phyloP scores from a whole-genome alignment of 2,797 vertebrate species.

The Helarctos malayanus region DNA sequence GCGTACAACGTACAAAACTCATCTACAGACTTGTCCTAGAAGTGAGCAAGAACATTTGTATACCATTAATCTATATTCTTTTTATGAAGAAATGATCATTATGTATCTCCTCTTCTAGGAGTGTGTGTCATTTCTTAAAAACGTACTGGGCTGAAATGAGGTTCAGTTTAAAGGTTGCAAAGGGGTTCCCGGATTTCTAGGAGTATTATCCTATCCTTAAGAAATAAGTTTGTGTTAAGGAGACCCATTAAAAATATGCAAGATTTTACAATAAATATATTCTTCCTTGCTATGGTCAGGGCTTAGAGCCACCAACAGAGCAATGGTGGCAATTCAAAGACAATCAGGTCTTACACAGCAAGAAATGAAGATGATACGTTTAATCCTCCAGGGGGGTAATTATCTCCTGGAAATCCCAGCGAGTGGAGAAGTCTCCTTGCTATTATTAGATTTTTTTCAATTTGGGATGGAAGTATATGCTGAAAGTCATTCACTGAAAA shows the following conservation, averaged over 20 bases:
- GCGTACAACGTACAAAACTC: not conserved
- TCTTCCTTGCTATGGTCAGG: not conserved
- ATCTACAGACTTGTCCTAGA: not conserved
- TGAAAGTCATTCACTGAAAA: conserved; percentile 80
- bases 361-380: conserved; percentile 60
- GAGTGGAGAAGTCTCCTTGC: conserved; percentile 47
- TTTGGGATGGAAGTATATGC: conserved; percentile 69
- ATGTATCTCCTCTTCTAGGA: not conserved
- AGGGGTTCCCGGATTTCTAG: not conserved
- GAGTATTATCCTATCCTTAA: not conserved
- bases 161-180: conserved; percentile 34
- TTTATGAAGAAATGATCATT: not conserved
- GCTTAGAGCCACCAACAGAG: conserved; percentile 10
- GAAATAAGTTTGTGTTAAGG: conserved; percentile 28
- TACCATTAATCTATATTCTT: not conserved
- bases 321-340: conserved; percentile 54
- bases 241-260: not conserved
- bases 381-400: conserved; percentile 67
- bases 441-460: conserved; percentile 79
- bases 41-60: not conserved
- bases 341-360: conserved; percentile 1
- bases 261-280: not conserved
- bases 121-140: not conserved
- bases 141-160: conserved; percentile 18
- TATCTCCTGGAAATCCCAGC: conserved; percentile 65